Evolutionary conservation across 2,888 invertebrate species (phyloP), one percentile per base, ranked within the genome.

Genomic region (Spodoptera exigua): DNA sequence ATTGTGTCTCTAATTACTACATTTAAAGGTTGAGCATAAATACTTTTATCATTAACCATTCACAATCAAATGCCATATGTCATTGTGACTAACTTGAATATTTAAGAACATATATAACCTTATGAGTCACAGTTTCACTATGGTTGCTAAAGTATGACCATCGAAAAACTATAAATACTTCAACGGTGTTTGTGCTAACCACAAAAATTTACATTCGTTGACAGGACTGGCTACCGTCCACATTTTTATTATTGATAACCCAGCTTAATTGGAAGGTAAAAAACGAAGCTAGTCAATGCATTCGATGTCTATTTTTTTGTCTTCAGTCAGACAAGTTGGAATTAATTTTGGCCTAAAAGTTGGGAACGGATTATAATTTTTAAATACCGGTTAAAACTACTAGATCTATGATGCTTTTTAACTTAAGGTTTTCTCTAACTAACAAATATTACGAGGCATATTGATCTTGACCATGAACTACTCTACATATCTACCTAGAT

Each of bases 121-220:
- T 57, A 35, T 75, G 74, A 75, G 16, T 75, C 75, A 74, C 17
- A 16, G 27, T 48, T 59, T 44, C 13, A 56, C 72, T 74, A 74
- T 74, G 74, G 72, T 69, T 74, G 34, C 45, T 57, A 51, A 53
- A 61, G 56, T 62, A 60, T 63, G 56, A 55, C 63, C 59, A 63
- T 70, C 62, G 37, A 45, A 16, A 34, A 17, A 54, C 41, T 52
- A 61, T 63, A 70, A 60, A 62, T 71, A 71, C 35, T 44, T 54
- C 35, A 58, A 63, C 44, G 47, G 39, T 2, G 9, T 68, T 49
- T 37, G 13, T 45, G 13, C 34, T 56, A 72, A 70, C 74, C 70
- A 52, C 70, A 76, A 46, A 48, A 43, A 76, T 73, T 65, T 55
- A 56, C 62, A 61, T 68, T 51, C 41, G 64, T 51, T 69, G 69